phyloP scores from a whole-genome alignment of 1,140 invertebrate species.

The Episyrphus balteatus region DNA sequence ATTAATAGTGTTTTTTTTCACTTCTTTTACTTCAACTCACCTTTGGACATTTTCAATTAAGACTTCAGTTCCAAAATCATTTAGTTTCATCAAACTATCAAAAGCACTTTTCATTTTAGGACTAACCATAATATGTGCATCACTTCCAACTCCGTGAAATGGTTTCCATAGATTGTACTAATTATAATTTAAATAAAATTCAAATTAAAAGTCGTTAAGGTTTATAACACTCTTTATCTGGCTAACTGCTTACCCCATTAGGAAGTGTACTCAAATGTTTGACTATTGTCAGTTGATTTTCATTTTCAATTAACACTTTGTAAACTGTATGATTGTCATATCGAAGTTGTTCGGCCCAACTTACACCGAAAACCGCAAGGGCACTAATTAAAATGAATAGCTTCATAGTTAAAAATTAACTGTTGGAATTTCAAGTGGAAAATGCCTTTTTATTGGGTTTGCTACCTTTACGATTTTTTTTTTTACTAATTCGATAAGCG shows the following conservation, averaged over 20 bases:
- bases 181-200: neutral
- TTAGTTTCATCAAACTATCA: constrained; percentile 9
- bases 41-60: constrained; percentile 23
- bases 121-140: constrained; percentile 24
- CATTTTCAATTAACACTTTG: constrained; percentile 13
- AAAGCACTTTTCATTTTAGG: constrained; percentile 13
- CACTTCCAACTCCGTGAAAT: constrained; percentile 13
- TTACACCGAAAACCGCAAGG: no score
- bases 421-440: no score
- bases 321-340: constrained; percentile 23
- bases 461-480: no score
- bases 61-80: constrained; percentile 13
- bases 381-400: no score
- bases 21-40: constrained; percentile 12
- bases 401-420: no score
- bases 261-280: constrained; percentile 10
- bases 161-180: constrained; percentile 30
- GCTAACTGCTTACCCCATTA: constrained; percentile 14
- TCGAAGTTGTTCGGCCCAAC: constrained; percentile 9
- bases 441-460: no score
- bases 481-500: no score
- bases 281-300: constrained; percentile 14
- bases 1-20: no score
- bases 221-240: neutral
- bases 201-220: neutral